A percentile compares a stretch with the other conserved stretches of the same genome.
Conservation (phyloP, 2,113 vertebrate genomes). For the Australoheros scitulus region DNA sequence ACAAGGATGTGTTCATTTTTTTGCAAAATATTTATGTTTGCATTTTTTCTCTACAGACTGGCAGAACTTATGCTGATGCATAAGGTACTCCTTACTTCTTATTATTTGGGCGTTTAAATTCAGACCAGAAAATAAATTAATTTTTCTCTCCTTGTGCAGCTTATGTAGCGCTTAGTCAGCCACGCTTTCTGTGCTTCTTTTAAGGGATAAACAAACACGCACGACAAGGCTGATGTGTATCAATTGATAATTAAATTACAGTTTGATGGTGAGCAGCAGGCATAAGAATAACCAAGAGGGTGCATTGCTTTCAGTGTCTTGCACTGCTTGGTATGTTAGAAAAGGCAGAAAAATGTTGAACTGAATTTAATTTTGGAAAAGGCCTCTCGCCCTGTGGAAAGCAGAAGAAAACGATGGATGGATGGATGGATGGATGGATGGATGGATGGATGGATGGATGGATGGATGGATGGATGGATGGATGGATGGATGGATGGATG, state of each 20-base stretch:
- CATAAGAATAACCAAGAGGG: constrained; percentile 51
- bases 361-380: neutral
- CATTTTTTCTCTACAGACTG: neutral
- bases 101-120: neutral
- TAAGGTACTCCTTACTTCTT: neutral
- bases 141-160: constrained; percentile 14
- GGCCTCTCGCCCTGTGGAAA: too few species aligned
- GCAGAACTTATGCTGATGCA: neutral
- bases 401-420: neutral
- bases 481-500: neutral
- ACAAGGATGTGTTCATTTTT: neutral
- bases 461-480: neutral
- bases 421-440: neutral
- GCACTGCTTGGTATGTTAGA: constrained; percentile 18
- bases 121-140: neutral
- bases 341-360: neutral
- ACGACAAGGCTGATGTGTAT: constrained; percentile 53
- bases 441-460: too few species aligned
- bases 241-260: constrained; percentile 69
- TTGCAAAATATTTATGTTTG: neutral
- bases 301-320: constrained; percentile 30
- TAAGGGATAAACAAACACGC: constrained; percentile 70
- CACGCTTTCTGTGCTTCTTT: constrained; percentile 39
- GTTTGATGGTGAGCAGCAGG: constrained; percentile 56
- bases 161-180: constrained; percentile 1